Evolutionary conservation across 2,888 invertebrate species (phyloP), one percentile per base, ranked within the genome.

Genomic region (Tetrapedia diversipes): DNA sequence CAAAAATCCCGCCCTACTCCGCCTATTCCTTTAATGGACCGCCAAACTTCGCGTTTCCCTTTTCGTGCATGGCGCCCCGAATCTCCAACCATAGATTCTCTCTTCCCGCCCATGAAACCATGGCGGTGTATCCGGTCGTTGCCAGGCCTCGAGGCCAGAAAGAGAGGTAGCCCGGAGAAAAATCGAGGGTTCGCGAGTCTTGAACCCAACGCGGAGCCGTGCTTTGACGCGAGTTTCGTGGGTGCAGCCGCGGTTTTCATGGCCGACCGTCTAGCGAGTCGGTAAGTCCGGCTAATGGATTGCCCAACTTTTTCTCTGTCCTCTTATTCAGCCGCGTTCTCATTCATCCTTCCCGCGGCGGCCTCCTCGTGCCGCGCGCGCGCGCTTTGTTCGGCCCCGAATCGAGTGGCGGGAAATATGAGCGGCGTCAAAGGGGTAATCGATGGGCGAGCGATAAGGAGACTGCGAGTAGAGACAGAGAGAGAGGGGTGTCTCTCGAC

Each of bases 221-320:
- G 86, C 89, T 89, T 89, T 89, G 89, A 89, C 86, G 87, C 85
- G 83, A 88, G 84, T 85, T 75, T 83, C 82, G 82, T 77, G 81
- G 76, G 60, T 49, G 66, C 63, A 68, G 60, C 51, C 63, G 81
- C 69, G 79, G 71, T 77, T 81, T 79, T 70, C 67, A 63, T 61
- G 51, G 53, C 74, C 73, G 54, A 69, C 66, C n/a, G 76, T 79
- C 69, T 71, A 60, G 56, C 54, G 61, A 69, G 57, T 56, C 60
- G 68, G 73, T 67, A 73, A 69, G 70, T 49, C 63, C 49, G 66
- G 67, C 61, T 83, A 83, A 82, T 82, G 83, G 81, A 83, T 83
- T 80, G 83, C 70, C 70, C 75, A 80, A 74, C 73, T 77, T 83
- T 80, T 83, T 81, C 77, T 77, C 77, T 66, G 65, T 82, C 71